A percentile compares a stretch with the other conserved stretches of the same genome.
Conservation (phyloP, 2,113 vertebrate genomes). For the Syrmaticus mikado region DNA sequence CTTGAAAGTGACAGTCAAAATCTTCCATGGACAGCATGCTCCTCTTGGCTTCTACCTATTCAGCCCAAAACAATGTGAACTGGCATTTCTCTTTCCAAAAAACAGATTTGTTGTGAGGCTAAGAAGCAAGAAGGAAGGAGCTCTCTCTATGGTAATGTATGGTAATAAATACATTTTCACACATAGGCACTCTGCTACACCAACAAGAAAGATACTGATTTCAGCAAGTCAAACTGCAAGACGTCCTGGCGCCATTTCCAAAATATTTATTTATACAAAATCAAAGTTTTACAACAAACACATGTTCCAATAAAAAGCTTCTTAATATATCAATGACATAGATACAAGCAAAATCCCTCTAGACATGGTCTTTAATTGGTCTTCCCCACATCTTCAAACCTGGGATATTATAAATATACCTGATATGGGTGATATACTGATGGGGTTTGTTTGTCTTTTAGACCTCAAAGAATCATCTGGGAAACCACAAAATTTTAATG, state of each 20-base stretch:
- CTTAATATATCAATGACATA: background rate
- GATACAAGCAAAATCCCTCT: background rate
- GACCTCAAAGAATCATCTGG: background rate
- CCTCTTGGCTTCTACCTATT: background rate
- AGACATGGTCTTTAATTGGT: background rate
- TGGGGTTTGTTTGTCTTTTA: background rate
- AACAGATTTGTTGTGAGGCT: background rate
- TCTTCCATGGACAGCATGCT: background rate
- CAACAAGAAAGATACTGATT: background rate
- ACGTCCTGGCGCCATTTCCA: background rate
- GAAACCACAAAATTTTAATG: conserved; percentile 34
- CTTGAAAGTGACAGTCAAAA: background rate
- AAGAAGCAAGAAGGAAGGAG: background rate
- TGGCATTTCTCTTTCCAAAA: background rate
- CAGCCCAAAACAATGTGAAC: accelerated
- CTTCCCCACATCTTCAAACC: background rate
- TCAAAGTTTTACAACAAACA: background rate
- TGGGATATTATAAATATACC: background rate
- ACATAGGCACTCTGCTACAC: background rate
- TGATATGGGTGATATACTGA: background rate
- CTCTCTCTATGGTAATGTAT: background rate
- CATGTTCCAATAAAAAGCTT: background rate
- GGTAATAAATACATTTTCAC: background rate
- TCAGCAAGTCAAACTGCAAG: background rate
- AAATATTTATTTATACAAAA: background rate